Base-by-base conservation (phyloP, 92 coral and sea anemone species). In the Galaxea fascicularis region DNA sequence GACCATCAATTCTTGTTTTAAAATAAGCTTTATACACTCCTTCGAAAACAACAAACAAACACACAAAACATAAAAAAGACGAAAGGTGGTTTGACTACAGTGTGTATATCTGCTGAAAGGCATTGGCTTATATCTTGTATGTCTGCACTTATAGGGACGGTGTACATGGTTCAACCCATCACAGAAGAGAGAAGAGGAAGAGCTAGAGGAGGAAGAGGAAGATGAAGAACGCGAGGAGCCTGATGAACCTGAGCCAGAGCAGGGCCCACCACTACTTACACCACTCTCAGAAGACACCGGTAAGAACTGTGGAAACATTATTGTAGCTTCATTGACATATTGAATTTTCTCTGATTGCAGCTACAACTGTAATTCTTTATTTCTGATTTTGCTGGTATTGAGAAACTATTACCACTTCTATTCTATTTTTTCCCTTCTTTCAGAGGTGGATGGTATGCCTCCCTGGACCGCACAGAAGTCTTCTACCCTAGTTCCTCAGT, bases 221-320 rank as follows among this genome's bases (percentile, higher is more conserved):
- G 99, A 96, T 18, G 99, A 96, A 47, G 99, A 96, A 79, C 79
- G 98, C 64, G 99, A 96, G 79, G 99, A 96, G 45, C 99, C 99
- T 29, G 99, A 96, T 85, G 99, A 96, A 58, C 99, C 99, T 25
- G 99, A 96, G 59, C 99, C 99, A 44, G 99, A 96, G 76, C 93
- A 93, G 62, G 99, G 99, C 20, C 99, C 99, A 5, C 97, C 98
- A 12, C 88, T 96, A 73, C 90, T 96, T 59, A 96, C 99, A 25
- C 99, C 99, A 4, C 86, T 96, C 77, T 96, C 99, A 13, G 99
- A 96, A 77, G 99, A 96, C 63, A 80, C 91, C 26, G 99, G 98
- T 96, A 79, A 78, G 86, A 39, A 9, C 39, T 53, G 58, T 35
- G 41, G 41, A 35, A 35, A 35, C 41, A 35, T 35, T 6, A 35